These are phyloP conservation scores for Danio aesculapii DNA, from an alignment of 2,797 vertebrate species.

Conservation along the genomic window DNA sequence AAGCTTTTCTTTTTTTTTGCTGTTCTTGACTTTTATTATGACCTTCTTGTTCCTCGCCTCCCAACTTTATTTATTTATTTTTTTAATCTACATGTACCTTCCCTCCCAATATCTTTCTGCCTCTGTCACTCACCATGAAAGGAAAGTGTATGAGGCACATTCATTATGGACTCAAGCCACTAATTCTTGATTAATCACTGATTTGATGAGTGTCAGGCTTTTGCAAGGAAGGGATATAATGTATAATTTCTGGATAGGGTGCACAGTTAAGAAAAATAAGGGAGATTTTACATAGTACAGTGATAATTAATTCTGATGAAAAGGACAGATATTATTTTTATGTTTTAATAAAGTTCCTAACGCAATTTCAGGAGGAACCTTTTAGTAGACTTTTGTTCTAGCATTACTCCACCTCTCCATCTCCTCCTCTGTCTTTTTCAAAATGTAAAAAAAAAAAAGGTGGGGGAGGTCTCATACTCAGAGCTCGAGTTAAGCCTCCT, in stretches of 20 bases:
- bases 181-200: conserved; percentile 67
- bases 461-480: too few relatives aligned
- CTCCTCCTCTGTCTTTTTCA: too few relatives aligned
- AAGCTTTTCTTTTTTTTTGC: conserved; percentile 53
- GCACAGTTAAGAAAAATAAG: neutral
- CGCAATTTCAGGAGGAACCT: too few relatives aligned
- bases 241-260: conserved; percentile 1
- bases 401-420: too few relatives aligned
- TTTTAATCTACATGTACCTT: neutral
- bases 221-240: neutral
- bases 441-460: too few relatives aligned
- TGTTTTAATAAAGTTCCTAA: too few relatives aligned
- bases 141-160: conserved; percentile 26
- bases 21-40: conserved; percentile 51
- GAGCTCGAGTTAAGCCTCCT: too few relatives aligned
- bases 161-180: conserved; percentile 68
- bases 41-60: conserved; percentile 14
- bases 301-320: too few relatives aligned
- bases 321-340: too few relatives aligned
- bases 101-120: neutral
- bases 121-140: conserved; percentile 25
- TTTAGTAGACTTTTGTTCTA: too few relatives aligned
- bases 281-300: too few relatives aligned
- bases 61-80: neutral
- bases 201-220: conserved; percentile 31